Percentiles rank a stretch among this genome's conserved stretches.
Evolutionary conservation across 2,113 vertebrate genomes (phyloP).

Genomic region (Echinops telfairi): DNA sequence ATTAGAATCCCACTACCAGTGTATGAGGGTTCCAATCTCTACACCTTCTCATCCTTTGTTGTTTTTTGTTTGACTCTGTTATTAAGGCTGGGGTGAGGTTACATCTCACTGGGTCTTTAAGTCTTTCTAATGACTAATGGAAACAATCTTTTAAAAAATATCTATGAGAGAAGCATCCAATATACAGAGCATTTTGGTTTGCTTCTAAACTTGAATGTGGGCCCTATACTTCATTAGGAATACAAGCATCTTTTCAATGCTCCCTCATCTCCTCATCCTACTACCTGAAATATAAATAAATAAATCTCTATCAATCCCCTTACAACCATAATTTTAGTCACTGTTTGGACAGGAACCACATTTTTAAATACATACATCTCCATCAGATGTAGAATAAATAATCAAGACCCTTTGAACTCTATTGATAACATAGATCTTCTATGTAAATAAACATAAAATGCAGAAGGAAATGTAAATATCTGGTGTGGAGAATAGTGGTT

Average conservation of each 20-base stretch:
- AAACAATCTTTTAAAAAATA: too few relatives aligned
- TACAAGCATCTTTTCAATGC: neutral
- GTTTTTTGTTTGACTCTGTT: too few relatives aligned
- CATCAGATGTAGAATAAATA: neutral
- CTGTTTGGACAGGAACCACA: neutral
- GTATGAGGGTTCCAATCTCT: too few relatives aligned
- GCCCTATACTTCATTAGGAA: neutral
- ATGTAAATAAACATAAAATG: neutral
- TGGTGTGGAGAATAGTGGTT: neutral
- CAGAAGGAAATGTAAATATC: neutral
- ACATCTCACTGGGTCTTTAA: too few relatives aligned
- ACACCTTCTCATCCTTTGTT: too few relatives aligned
- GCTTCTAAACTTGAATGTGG: conserved; percentile 6
- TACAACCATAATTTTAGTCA: neutral
- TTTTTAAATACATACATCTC: neutral
- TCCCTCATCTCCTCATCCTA: neutral
- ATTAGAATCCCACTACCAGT: too few relatives aligned
- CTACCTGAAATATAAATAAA: neutral
- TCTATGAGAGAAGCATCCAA: neutral
- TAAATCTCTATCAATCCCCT: neutral
- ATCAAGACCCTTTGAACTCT: neutral
- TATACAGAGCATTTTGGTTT: neutral
- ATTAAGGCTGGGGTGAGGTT: too few relatives aligned
- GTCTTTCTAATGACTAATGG: too few relatives aligned
- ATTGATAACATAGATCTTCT: neutral